Evolutionary conservation across 2,888 invertebrate species (phyloP), one percentile per base, ranked within the genome.

Genomic region (Pyrrhia umbra): DNA sequence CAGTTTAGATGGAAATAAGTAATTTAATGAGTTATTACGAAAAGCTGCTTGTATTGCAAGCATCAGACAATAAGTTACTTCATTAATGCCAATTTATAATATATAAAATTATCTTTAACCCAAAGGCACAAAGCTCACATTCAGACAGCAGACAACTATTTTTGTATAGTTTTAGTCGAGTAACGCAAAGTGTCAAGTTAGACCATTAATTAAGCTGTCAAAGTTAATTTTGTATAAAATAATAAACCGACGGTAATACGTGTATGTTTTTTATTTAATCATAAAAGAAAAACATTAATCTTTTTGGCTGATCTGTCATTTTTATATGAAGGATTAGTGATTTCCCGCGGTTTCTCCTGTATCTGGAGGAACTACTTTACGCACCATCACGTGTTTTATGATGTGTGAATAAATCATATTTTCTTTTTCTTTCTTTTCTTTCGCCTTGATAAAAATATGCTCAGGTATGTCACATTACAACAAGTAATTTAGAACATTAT

Each of bases 151-250:
- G 6, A 27, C 0, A 10, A 40, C 34, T n/a, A 34, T 34, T 37
- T 30, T 40, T 8, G 10, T n/a, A n/a, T 25, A 8, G 34, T 50
- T 65, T 69, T 70, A 65, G 54, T 70, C 21, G 37, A 42, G 18
- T 55, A 39, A 25, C 37, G 54, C 23, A 51, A 56, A 70, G 6
- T 15, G 30, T 23, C 18, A 18, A 52, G 58, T 47, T 49, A 70
- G 27, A 70, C 2, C 6, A 71, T 71, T 70, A 61, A 70, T 70
- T 49, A 67, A 57, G 51, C 52, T 56, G 71, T 52, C 51, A 57
- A 1, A 50, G 18, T 54, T 52, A 45, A 45, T 42, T 64, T 55
- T 39, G 25, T 47, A 55, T 21, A 21, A 51, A 42, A 51, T 58
- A 65, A 65, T 59, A 42, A 30, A 55, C 9, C 15, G 18, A 60